Conservation (phyloP, 2,888 invertebrate genomes). For the Drosophila niveifrons region DNA sequence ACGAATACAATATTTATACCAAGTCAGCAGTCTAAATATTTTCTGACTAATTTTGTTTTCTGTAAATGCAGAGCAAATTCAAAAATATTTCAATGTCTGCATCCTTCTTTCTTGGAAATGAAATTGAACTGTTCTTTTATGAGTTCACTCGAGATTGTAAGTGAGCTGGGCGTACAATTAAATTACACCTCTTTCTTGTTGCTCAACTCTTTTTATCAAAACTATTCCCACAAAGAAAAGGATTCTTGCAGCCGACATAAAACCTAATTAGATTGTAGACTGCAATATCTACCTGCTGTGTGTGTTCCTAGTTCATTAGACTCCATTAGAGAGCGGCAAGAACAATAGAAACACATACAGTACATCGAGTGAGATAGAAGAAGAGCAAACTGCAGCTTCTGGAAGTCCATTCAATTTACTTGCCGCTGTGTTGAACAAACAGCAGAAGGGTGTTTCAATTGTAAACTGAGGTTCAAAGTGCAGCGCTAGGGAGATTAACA, state of each 20-base stretch:
- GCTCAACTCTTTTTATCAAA: slow-evolving; percentile 12
- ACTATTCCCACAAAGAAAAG: slow-evolving; percentile 35
- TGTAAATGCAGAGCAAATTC: too few species aligned
- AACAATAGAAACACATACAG: slow-evolving; percentile 54
- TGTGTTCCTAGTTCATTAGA: slow-evolving; percentile 68
- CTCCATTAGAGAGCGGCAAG: slow-evolving; percentile 71
- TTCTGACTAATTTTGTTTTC: too few species aligned
- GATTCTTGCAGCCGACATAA: slow-evolving; percentile 32
- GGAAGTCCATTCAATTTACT: slow-evolving; percentile 57
- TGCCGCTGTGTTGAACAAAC: slow-evolving; percentile 48
- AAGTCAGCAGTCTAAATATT: too few species aligned
- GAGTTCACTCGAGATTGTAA: slow-evolving; percentile 30
- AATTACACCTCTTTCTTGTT: slow-evolving; percentile 14
- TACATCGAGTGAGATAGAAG: neutral
- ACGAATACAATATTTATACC: too few species aligned
- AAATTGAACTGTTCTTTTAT: slow-evolving; percentile 2
- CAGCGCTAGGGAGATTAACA: slow-evolving; percentile 37
- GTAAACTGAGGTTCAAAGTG: slow-evolving; percentile 67
- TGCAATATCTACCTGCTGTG: slow-evolving; percentile 17
- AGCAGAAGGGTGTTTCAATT: slow-evolving; percentile 62
- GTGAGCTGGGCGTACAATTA: slow-evolving; percentile 26
- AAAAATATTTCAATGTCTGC: neutral
- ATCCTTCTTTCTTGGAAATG: neutral
- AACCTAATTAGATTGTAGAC: slow-evolving; percentile 57
- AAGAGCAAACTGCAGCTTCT: slow-evolving; percentile 21